Conservation (phyloP, 2,888 invertebrate species). For the Patella pellucida region DNA sequence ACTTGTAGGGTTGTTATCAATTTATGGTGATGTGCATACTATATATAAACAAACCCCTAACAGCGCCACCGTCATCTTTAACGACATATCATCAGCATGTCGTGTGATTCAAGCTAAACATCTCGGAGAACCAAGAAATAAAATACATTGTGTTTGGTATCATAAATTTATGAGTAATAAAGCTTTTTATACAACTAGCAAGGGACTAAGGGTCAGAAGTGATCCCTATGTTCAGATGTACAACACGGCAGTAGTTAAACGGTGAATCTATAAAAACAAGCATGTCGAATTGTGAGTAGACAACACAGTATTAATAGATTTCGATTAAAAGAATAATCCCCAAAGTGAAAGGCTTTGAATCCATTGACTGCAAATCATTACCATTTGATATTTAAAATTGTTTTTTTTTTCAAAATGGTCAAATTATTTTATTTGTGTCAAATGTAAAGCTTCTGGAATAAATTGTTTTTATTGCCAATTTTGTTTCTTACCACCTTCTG, state of each 20-base stretch:
- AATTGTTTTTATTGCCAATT: too few relatives aligned
- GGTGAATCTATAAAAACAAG: not conserved
- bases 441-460: too few relatives aligned
- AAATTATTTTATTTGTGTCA: too few relatives aligned
- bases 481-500: too few relatives aligned
- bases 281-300: too few relatives aligned
- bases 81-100: slow-evolving; percentile 40
- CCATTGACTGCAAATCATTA: too few relatives aligned
- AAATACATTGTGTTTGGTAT: slow-evolving; percentile 46
- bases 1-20: slow-evolving; percentile 31
- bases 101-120: slow-evolving; percentile 37
- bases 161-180: slow-evolving; percentile 50
- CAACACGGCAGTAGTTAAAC: not conserved
- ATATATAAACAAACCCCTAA: slow-evolving; percentile 42
- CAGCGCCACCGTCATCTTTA: slow-evolving; percentile 46
- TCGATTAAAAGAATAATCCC: too few relatives aligned
- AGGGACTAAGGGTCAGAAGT: slow-evolving; percentile 32
- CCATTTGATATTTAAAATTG: too few relatives aligned
- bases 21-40: slow-evolving; percentile 36
- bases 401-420: too few relatives aligned
- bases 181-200: slow-evolving; percentile 25
- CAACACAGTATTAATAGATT: too few relatives aligned
- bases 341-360: too few relatives aligned
- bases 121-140: slow-evolving; percentile 39
- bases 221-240: slow-evolving; percentile 19